A percentile compares a stretch with the other conserved stretches of the same genome.
These are phyloP conservation scores for Aleiodes leptofemur DNA, from an alignment of 2,888 invertebrate genomes.

Conservation along the genomic window DNA sequence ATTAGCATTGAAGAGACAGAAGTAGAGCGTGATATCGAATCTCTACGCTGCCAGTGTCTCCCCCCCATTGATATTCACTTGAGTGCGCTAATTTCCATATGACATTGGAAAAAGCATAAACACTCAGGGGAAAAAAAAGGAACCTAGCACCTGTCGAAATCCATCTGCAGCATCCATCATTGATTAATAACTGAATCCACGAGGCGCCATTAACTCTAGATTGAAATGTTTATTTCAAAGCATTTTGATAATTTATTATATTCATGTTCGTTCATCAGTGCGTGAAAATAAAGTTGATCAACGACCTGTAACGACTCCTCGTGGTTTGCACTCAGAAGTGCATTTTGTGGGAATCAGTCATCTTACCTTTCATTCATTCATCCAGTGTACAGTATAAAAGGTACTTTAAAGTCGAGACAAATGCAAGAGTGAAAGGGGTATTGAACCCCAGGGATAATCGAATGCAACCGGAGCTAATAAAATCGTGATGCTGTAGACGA, in stretches of 20 bases:
- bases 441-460: constrained; percentile 48
- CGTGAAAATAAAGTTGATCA: constrained; percentile 37
- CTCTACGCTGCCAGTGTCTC: neutral
- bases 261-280: constrained; percentile 18
- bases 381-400: constrained; percentile 31
- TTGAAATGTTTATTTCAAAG: neutral
- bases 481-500: constrained; percentile 49
- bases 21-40: constrained; percentile 22
- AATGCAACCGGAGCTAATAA: constrained; percentile 51
- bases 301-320: constrained; percentile 45
- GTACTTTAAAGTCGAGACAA: constrained; percentile 6
- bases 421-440: constrained; percentile 41
- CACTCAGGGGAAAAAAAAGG: neutral
- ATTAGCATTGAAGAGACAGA: constrained; percentile 40
- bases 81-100: constrained; percentile 19
- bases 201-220: neutral
- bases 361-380: constrained; percentile 2
- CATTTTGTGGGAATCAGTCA: constrained; percentile 45
- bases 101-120: neutral
- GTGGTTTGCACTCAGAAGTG: constrained; percentile 24
- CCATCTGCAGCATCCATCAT: neutral
- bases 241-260: constrained; percentile 17
- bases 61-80: constrained; percentile 25
- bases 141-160: neutral
- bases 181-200: no score